A percentile compares a stretch with the other conserved stretches of the same genome.
These are phyloP conservation scores for Brachionus asplanchnoidis DNA, from an alignment of 1,140 invertebrate genomes.

Conservation along the genomic window DNA sequence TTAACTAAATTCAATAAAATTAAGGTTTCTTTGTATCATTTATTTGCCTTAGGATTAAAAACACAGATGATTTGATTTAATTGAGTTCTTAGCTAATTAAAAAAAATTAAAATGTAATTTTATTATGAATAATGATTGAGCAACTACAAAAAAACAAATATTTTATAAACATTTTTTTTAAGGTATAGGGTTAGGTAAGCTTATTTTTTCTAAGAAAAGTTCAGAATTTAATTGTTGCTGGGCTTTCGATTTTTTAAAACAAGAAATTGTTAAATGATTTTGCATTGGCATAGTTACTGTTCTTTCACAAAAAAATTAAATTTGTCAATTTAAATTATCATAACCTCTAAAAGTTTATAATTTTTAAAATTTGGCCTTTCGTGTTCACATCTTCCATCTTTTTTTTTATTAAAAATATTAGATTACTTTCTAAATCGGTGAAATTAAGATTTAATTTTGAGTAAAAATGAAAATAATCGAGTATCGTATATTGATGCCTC, in stretches of 20 bases:
- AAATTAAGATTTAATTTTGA: neutral
- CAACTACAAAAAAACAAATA: neutral
- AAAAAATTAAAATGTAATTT: neutral
- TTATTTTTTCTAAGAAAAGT: neutral
- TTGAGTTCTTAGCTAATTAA: no score
- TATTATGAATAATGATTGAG: neutral
- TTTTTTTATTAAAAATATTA: neutral
- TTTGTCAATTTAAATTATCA: neutral
- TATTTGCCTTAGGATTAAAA: neutral
- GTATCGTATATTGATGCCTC: conserved; percentile 39
- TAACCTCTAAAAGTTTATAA: neutral
- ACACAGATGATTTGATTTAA: neutral
- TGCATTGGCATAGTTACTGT: conserved; percentile 33
- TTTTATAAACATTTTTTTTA: neutral
- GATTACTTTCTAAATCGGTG: neutral
- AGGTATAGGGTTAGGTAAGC: neutral
- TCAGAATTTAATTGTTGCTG: neutral
- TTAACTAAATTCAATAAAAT: neutral
- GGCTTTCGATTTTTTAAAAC: neutral
- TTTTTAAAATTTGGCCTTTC: neutral
- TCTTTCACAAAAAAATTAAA: neutral
- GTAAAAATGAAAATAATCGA: conserved; percentile 41
- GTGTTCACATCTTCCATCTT: neutral
- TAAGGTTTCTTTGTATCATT: neutral
- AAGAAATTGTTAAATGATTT: neutral